Base-by-base conservation (phyloP, 2,113 vertebrate species). In the Dipodomys ordii region DNA sequence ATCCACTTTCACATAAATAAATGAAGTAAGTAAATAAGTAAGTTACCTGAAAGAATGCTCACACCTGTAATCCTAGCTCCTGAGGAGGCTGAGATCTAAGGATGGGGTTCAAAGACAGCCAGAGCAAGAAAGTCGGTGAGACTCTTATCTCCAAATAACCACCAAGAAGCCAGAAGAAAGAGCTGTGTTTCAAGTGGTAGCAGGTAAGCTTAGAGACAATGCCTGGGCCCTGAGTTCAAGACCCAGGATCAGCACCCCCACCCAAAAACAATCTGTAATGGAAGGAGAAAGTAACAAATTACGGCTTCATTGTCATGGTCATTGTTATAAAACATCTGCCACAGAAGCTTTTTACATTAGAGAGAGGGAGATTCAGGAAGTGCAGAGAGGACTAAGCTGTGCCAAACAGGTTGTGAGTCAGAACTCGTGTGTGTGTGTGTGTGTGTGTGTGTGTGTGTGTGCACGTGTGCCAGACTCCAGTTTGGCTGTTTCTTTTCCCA, bases 351-450 rank as follows among this genome's bases (percentile, higher is more conserved):
- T 95, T 46, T 68, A 71, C 74, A 62, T 83, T 77, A 57, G 60
- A 83, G 72, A 85, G 68, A 83, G 83, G 83, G 68, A 83, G 64
- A 71, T 86, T 73, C 91, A 90, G 91, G 96, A 97, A 97, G 77
- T 88, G 15, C 91, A 13, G 73, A 84, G 91, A 81, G 67, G 78
- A 79, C 83, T 19, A 53, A 49, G 15, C 39, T 0, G 39, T 71
- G 94, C 92, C 83, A 91, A 93, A 95, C 83, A 91, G 95, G 95
- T 83, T 96, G 92, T 97, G 97, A 97, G 95, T 95, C 97, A 97
- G 88, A 95, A 18, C 53, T 9, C 12, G 2, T 12, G 49, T 49
- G 49, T 49, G 49, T 87, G 49, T 49, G 12, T 12, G 49, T 49
- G 49, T 49, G 49, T 87, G 65, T 13, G 19, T 27, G 80, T 8